Evolutionary conservation across 2,113 vertebrate species (phyloP).

Genomic region (Mohoua ochrocephala): DNA sequence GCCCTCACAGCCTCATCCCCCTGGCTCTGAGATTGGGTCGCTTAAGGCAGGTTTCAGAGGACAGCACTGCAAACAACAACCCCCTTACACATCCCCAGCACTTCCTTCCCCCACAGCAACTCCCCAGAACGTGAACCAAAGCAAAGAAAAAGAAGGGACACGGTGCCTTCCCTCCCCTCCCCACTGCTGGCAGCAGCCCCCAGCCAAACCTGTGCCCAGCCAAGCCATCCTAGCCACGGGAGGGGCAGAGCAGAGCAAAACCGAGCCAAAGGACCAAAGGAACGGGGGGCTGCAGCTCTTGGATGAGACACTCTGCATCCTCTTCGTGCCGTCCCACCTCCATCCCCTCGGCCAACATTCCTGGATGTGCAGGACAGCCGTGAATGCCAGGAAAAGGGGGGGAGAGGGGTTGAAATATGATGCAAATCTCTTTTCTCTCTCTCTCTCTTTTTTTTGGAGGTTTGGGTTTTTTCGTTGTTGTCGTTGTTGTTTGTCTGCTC

Average conservation of each 20-base stretch:
- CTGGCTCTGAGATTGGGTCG: not conserved
- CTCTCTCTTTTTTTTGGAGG: not conserved
- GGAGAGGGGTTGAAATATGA: not conserved
- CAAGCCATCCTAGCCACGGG: not conserved
- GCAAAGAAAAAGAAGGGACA: fast-evolving
- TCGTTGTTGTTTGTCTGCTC: not conserved
- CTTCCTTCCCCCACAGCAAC: not conserved
- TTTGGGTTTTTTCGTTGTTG: not conserved
- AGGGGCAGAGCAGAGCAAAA: not conserved
- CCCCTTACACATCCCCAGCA: not conserved
- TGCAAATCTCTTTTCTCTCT: slow-evolving; percentile 7
- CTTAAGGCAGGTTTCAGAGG: slow-evolving; percentile 32
- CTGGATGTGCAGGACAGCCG: slow-evolving; percentile 30
- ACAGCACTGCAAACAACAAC: not conserved
- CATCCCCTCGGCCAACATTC: slow-evolving; percentile 2
- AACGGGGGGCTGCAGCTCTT: not conserved
- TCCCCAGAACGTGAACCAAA: not conserved
- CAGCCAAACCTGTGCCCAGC: not conserved
- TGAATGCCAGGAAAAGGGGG: not conserved
- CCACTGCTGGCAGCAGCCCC: not conserved
- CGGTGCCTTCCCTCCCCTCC: not conserved
- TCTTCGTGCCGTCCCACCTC: slow-evolving; percentile 2
- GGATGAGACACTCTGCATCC: not conserved
- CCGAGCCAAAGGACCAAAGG: not conserved
- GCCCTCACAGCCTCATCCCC: not conserved